Conservation (phyloP, 2,113 vertebrate genomes). For the Ammodytes marinus region DNA sequence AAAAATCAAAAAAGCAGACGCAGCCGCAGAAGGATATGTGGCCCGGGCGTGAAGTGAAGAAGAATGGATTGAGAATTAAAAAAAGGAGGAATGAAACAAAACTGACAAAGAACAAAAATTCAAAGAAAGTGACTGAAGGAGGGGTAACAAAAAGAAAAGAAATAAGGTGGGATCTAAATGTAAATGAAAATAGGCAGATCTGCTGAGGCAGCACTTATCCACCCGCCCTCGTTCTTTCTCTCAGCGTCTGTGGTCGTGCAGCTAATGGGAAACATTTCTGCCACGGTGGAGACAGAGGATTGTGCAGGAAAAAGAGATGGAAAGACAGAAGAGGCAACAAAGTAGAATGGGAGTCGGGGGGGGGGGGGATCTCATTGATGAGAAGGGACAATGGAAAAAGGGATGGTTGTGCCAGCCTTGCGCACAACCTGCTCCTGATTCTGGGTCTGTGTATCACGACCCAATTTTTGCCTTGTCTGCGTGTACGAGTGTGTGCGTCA, state of each 20-base stretch:
- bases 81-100: constrained; percentile 27
- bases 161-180: constrained; percentile 32
- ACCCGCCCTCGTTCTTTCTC: constrained; percentile 71
- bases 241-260: constrained; percentile 83
- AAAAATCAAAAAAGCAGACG: background rate
- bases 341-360: constrained; percentile 59
- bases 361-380: constrained; percentile 66
- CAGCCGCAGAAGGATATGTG: too few species aligned
- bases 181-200: constrained; percentile 69
- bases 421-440: constrained; percentile 58
- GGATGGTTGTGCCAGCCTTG: constrained; percentile 54
- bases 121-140: background rate
- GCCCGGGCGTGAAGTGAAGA: background rate
- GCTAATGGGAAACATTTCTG: constrained; percentile 88
- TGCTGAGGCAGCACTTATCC: constrained; percentile 80
- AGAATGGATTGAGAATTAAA: constrained; percentile 6
- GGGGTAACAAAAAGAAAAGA: constrained; percentile 30
- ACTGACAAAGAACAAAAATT: constrained; percentile 6
- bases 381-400: constrained; percentile 56
- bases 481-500: constrained; percentile 55
- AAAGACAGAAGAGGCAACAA: constrained; percentile 67
- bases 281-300: constrained; percentile 69
- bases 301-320: constrained; percentile 71
- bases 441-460: constrained; percentile 31
- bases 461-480: constrained; percentile 14